phyloP scores from a whole-genome alignment of 1,140 invertebrate genomes.

The Holotrichia oblita region DNA sequence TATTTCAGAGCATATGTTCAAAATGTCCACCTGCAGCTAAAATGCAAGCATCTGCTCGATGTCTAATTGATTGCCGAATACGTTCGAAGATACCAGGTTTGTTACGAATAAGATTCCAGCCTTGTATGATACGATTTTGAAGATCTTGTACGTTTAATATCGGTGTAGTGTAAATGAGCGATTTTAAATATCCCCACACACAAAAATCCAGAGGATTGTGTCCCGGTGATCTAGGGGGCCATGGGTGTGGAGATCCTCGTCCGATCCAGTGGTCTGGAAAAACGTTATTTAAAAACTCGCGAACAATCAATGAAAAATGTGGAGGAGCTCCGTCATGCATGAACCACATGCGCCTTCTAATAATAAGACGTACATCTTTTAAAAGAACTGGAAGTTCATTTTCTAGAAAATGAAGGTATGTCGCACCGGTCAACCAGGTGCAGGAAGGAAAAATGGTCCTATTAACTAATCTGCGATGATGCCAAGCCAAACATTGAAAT shows the following conservation, averaged over 20 bases:
- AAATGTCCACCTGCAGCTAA: constrained; percentile 22
- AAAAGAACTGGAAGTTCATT: background rate
- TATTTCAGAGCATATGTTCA: background rate
- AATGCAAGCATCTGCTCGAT: constrained; percentile 22
- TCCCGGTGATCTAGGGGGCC: constrained; percentile 10
- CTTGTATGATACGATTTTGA: background rate
- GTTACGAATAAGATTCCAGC: constrained; percentile 17
- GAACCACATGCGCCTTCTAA: constrained; percentile 40
- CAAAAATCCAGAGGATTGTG: background rate
- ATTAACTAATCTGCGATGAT: background rate
- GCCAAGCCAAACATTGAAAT: too few species aligned
- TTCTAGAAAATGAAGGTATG: background rate
- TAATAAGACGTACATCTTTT: constrained; percentile 2
- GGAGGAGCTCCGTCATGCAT: constrained; percentile 30
- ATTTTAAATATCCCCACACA: constrained; percentile 15
- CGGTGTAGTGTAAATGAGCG: background rate
- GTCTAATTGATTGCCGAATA: constrained; percentile 22
- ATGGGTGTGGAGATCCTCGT: background rate
- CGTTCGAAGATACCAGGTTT: constrained; percentile 24
- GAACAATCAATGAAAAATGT: constrained; percentile 23
- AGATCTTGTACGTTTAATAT: constrained; percentile 7
- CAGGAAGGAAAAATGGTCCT: constrained; percentile 52
- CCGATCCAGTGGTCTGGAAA: constrained; percentile 17
- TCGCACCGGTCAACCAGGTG: too few species aligned
- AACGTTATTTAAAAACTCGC: constrained; percentile 29